These are phyloP conservation scores for Autographa gamma DNA, from an alignment of 2,888 invertebrate species.

Conservation along the genomic window DNA sequence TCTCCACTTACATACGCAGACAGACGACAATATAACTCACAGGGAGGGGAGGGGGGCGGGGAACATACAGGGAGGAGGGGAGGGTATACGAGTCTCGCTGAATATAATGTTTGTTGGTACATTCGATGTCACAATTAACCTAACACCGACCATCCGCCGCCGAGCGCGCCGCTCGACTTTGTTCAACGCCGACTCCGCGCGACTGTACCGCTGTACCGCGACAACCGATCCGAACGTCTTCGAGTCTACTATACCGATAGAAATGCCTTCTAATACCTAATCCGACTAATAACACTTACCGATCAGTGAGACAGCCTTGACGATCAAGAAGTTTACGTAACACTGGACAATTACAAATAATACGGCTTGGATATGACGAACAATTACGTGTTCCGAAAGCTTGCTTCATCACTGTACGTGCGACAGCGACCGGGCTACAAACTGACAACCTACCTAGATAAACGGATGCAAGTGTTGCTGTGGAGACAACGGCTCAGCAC, in stretches of 20 bases:
- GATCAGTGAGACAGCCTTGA: conserved; percentile 73
- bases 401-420: background rate
- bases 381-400: conserved; percentile 13
- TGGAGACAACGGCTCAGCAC: conserved; percentile 45
- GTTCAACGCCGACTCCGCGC: conserved; percentile 74
- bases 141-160: conserved; percentile 67
- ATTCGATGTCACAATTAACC: conserved; percentile 83
- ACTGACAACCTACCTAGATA: conserved; percentile 18
- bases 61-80: conserved; percentile 40
- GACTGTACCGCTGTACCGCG: conserved; percentile 45
- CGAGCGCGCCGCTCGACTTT: conserved; percentile 67
- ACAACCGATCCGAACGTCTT: conserved; percentile 62
- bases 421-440: conserved; percentile 9
- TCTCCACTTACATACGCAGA: conserved; percentile 69
- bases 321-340: conserved; percentile 53
- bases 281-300: conserved; percentile 59
- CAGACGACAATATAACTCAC: conserved; percentile 60
- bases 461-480: conserved; percentile 30
- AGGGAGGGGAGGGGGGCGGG: conserved; percentile 42
- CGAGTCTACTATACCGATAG: conserved; percentile 56
- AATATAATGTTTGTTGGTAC: conserved; percentile 81
- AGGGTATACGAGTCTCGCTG: conserved; percentile 79
- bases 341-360: conserved; percentile 25
- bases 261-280: conserved; percentile 66
- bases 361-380: conserved; percentile 10